Percentiles rank a stretch among this genome's conserved stretches.
These are phyloP conservation scores for Ormyrus nitidulus DNA, from an alignment of 2,888 invertebrate species.

Conservation along the genomic window DNA sequence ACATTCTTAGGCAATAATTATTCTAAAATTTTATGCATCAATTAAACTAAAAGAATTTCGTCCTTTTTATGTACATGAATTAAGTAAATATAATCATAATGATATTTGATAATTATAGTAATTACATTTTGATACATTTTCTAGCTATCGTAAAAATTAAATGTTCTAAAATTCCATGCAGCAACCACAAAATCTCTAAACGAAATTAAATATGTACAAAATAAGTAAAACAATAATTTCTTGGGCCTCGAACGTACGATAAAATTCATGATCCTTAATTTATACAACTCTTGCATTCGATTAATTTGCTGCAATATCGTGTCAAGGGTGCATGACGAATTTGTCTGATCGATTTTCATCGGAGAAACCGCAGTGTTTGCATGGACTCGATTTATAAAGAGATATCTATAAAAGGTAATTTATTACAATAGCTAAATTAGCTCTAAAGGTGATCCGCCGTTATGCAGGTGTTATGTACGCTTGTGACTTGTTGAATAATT, in stretches of 20 bases:
- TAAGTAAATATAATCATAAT: conserved; percentile 55
- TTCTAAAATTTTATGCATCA: conserved; percentile 56
- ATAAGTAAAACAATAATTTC: conserved; percentile 48
- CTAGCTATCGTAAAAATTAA: conserved; percentile 54
- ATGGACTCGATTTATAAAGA: conserved; percentile 55
- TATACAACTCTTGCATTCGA: conserved; percentile 31
- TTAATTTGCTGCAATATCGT: conserved; percentile 24
- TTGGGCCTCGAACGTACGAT: conserved; percentile 11
- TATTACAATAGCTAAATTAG: conserved; percentile 54
- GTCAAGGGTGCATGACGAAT: conserved; percentile 35
- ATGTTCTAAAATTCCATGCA: conserved; percentile 53
- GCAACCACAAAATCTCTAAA: conserved; percentile 51
- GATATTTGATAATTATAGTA: conserved; percentile 57
- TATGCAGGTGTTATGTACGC: conserved; percentile 57
- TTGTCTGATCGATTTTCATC: conserved; percentile 23
- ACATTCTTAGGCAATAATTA: conserved; percentile 58
- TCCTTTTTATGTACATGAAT: conserved; percentile 57
- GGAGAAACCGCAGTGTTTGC: conserved; percentile 49
- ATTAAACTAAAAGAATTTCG: conserved; percentile 56
- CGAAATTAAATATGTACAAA: conserved; percentile 55
- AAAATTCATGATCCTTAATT: conserved; percentile 49
- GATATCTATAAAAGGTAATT: conserved; percentile 56
- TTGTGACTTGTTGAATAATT: conserved; percentile 48
- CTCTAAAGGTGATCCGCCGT: conserved; percentile 47
- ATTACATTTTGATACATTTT: conserved; percentile 58